Conservation (phyloP, 1,140 invertebrate species). For the Heliothis subflexa region DNA sequence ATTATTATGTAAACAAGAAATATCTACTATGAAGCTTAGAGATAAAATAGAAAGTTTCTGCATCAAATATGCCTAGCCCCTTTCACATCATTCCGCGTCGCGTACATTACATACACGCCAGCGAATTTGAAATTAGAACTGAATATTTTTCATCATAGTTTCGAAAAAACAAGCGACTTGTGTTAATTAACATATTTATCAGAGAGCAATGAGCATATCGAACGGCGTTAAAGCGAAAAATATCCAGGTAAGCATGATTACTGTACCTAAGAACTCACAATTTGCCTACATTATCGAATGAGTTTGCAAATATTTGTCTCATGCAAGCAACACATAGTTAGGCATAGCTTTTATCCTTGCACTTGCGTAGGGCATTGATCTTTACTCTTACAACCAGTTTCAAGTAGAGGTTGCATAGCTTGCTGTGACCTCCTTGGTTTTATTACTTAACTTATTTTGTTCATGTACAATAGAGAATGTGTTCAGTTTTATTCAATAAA, state of each 20-base stretch:
- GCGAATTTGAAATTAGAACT: conserved; percentile 6
- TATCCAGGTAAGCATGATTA: conserved; percentile 4
- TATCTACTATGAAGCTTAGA: neutral
- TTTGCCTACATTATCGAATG: neutral
- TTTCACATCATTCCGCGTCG: conserved; percentile 13
- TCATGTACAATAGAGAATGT: neutral
- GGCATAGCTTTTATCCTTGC: conserved; percentile 28
- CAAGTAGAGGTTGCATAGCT: neutral
- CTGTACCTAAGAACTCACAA: neutral
- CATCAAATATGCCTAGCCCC: neutral
- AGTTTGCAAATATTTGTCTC: neutral
- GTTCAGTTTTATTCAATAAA: neutral
- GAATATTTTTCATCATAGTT: neutral
- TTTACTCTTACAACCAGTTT: conserved; percentile 29
- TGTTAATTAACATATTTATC: conserved; percentile 1
- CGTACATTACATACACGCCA: neutral
- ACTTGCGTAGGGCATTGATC: conserved; percentile 30
- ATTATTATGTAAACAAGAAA: neutral
- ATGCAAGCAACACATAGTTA: conserved; percentile 9
- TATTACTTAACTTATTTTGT: conserved; percentile 5
- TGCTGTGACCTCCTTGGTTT: neutral
- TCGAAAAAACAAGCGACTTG: neutral
- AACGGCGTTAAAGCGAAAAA: neutral
- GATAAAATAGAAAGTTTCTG: conserved; percentile 26
- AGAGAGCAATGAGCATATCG: conserved; percentile 13